Evolutionary conservation across 1,140 invertebrate genomes (phyloP), one percentile per base, ranked within the genome.

Genomic region (Olivierus martensii): DNA sequence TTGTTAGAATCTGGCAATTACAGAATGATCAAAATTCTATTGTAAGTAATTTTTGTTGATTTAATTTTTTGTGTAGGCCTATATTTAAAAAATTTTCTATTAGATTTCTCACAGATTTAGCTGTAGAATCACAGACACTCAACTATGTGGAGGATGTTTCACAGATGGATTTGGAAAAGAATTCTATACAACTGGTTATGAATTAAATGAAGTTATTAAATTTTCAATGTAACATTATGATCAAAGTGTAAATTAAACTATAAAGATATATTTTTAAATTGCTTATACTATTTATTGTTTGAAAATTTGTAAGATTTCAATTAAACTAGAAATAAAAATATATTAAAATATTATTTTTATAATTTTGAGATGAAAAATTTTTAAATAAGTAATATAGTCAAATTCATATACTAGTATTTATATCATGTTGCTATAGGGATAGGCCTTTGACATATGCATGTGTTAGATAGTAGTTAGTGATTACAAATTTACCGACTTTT

Each of bases 1-100:
- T 66, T 63, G 63, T 67, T 6, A 64, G 67, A 49, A 51, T 74
- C 1, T 75, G 72, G 71, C 62, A 69, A 52, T 59, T 74, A 34
- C 14, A 11, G 22, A 11, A 53, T 18, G 35, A 21, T 11, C 15
- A 4, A 22, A n/a, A 10, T 52, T 21, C 21, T 17, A 14, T 47
- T 21, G 18, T 55, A 42, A 17, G 39, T 28, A 28, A 22, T 42
- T 19, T 35, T 42, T 21, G 9, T 28, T 28, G 9, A 28, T 28
- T 28, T 6, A 28, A 28, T 28, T 28, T n/a, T n/a, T n/a, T n/a
- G 14, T 39, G 48, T 50, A 39, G 22, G 14, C 10, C n/a, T 42
- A 17, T 39, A n/a, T 15, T 10, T 17, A 44, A 3, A 22, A 35
- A 1, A 11, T 1, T 28, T 28, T 28, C 28, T 28, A n/a, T 42